These are phyloP conservation scores for Thaleichthys pacificus DNA, from an alignment of 2,797 vertebrate species.

Conservation along the genomic window DNA sequence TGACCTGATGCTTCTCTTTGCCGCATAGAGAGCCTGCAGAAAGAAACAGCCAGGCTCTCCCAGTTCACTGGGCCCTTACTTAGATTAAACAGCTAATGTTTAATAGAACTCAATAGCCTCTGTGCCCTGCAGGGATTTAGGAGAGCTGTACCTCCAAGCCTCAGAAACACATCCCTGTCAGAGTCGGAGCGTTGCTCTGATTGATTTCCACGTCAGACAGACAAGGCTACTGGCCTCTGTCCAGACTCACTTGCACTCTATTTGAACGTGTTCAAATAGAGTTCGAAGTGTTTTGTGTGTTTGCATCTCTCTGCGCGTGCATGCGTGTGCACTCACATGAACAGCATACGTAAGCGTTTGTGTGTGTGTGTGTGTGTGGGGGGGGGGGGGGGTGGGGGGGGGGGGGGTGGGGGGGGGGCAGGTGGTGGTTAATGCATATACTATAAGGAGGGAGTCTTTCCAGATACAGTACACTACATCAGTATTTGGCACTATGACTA, in stretches of 20 bases:
- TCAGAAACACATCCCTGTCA: slow-evolving; percentile 48
- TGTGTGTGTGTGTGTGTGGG: not conserved
- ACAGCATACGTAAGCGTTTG: slow-evolving; percentile 1
- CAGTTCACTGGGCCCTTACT: slow-evolving; percentile 58
- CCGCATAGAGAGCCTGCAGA: slow-evolving; percentile 30
- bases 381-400: not conserved
- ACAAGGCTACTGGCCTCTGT: slow-evolving; percentile 31
- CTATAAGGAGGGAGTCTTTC: not conserved
- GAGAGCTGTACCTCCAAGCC: slow-evolving; percentile 39
- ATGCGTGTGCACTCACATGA: not conserved
- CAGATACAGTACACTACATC: no score
- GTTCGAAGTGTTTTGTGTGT: not conserved
- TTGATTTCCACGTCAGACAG: slow-evolving; percentile 58
- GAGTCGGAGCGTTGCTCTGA: slow-evolving; percentile 43
- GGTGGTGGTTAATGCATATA: no score
- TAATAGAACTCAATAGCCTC: slow-evolving; percentile 58
- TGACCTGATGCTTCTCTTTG: slow-evolving; percentile 56
- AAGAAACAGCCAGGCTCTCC: slow-evolving; percentile 54
- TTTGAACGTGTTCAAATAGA: slow-evolving; percentile 30
- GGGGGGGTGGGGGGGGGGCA: not conserved
- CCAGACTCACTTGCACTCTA: slow-evolving; percentile 35
- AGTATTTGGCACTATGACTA: no score
- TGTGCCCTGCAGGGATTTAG: slow-evolving; percentile 41
- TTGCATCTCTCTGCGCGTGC: not conserved
- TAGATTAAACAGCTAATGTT: slow-evolving; percentile 70